Conservation (phyloP, 2,888 invertebrate genomes). For the Monochamus alternatus region DNA sequence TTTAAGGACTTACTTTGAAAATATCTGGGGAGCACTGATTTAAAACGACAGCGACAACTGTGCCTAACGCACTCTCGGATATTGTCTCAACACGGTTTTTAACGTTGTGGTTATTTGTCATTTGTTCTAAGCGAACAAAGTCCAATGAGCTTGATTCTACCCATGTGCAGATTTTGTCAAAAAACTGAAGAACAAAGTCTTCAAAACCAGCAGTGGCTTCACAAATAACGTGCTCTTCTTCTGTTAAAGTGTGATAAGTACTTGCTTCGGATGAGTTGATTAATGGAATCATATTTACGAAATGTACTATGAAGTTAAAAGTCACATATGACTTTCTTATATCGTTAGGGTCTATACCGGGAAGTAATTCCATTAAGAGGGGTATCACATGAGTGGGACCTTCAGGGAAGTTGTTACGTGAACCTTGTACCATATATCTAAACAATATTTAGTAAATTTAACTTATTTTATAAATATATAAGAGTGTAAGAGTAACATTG, state of each 20-base stretch:
- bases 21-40: slow-evolving; percentile 81
- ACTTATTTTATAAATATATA: too few species aligned
- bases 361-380: slow-evolving; percentile 84
- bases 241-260: slow-evolving; percentile 79
- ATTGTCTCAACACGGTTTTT: slow-evolving; percentile 82
- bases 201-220: slow-evolving; percentile 90
- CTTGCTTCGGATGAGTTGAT: slow-evolving; percentile 88
- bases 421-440: slow-evolving; percentile 71
- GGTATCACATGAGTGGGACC: slow-evolving; percentile 88
- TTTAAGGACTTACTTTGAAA: slow-evolving; percentile 68
- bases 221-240: slow-evolving; percentile 84
- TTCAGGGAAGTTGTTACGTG: slow-evolving; percentile 77
- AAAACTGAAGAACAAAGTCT: slow-evolving; percentile 89
- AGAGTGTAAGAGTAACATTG: too few species aligned
- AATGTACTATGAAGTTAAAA: slow-evolving; percentile 84
- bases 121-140: slow-evolving; percentile 78
- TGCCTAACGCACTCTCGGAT: slow-evolving; percentile 80
- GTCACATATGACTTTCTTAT: slow-evolving; percentile 83
- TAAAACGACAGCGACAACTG: slow-evolving; percentile 80
- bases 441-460: not conserved
- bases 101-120: slow-evolving; percentile 73
- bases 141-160: slow-evolving; percentile 83
- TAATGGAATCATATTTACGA: slow-evolving; percentile 85
- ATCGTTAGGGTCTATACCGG: slow-evolving; percentile 94
- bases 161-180: slow-evolving; percentile 83